Base-by-base conservation (phyloP, 1,140 invertebrate genomes). In the Heterodera carotae region DNA sequence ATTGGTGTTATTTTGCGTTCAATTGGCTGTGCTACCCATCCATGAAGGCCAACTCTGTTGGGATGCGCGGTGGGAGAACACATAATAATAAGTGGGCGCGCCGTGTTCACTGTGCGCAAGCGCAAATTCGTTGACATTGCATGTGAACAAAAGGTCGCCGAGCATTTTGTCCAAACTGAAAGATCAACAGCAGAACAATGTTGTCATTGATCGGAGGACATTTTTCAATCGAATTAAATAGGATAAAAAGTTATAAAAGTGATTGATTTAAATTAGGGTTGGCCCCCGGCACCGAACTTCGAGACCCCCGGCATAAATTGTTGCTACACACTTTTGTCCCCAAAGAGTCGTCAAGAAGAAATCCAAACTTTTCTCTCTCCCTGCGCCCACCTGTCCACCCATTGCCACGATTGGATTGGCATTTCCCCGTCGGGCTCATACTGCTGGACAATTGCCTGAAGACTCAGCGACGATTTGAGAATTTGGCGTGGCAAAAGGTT, bases 111-210 rank as follows among this genome's bases (percentile, higher is more conserved):
- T 77, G 76, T 88, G 85, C 6, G 86, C 85, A 48, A 87, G 76
- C 0, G 94, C 94, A 76, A 92, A 89, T 86, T 97, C 94, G 88
- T 96, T 96, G 39, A 97, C 94, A 85, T 93, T 93, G 89, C 96
- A 98, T 0, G 94, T 94, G 88, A 98, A 98, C 83, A 96, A 93
- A 86, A 94, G 94, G 88, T 98, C 96, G 2, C 95, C 95, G 27
- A 97, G 94, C 89, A 96, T 94, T 79, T 81, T 81, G 64, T 87
- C 85, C 74, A 87, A 67, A 72, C 83, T 80, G 60, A 83, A 79
- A 18, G 85, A 56, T 2, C 39, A 12, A 2, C n/a, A n/a, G n/a
- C n/a, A n/a, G n/a, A 43, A 10, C 39, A 39, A n/a, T n/a, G n/a
- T n/a, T n/a, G n/a, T n/a, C n/a, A 39, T 64, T 82, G 84, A 86